A percentile compares a stretch with the other conserved stretches of the same genome.
phyloP scores from a whole-genome alignment of 2,797 vertebrate genomes.

The Hydrophis major region DNA sequence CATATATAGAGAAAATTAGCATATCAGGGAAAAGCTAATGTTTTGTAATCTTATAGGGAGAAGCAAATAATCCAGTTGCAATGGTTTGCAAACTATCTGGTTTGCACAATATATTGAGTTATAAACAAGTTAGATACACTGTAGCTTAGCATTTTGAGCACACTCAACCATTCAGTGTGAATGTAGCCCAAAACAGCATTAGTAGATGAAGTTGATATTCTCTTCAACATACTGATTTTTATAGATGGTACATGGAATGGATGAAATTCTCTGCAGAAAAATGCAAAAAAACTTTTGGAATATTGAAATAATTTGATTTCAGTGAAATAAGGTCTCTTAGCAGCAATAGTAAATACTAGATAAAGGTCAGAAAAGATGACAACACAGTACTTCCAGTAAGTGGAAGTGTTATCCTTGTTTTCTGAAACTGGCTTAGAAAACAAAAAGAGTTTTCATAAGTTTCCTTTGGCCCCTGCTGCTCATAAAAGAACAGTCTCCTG shows the following conservation, averaged over 20 bases:
- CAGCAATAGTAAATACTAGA: not conserved
- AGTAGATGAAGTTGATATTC: not conserved
- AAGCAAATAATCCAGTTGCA: not conserved
- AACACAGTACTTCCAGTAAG: not conserved
- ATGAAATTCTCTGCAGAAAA: not conserved
- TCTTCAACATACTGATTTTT: not conserved
- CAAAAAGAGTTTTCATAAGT: not conserved
- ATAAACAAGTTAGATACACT: not conserved
- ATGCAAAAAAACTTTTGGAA: not conserved
- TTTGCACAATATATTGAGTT: not conserved
- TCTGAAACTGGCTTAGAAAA: not conserved
- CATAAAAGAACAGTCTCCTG: not conserved
- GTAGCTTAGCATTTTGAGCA: not conserved
- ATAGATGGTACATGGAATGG: not conserved
- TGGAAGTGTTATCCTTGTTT: not conserved
- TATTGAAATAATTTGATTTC: not conserved
- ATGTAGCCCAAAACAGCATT: not conserved
- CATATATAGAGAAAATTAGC: not conserved
- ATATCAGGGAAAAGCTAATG: not conserved
- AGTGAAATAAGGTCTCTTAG: not conserved
- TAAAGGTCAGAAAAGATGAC: not conserved
- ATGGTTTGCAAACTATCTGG: not conserved
- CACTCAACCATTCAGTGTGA: not conserved
- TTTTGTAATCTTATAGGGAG: not conserved
- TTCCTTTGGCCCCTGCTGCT: not conserved